Percentiles rank a stretch among this genome's conserved stretches.
Conservation (phyloP, 2,113 vertebrate genomes). For the Mirza zaza region DNA sequence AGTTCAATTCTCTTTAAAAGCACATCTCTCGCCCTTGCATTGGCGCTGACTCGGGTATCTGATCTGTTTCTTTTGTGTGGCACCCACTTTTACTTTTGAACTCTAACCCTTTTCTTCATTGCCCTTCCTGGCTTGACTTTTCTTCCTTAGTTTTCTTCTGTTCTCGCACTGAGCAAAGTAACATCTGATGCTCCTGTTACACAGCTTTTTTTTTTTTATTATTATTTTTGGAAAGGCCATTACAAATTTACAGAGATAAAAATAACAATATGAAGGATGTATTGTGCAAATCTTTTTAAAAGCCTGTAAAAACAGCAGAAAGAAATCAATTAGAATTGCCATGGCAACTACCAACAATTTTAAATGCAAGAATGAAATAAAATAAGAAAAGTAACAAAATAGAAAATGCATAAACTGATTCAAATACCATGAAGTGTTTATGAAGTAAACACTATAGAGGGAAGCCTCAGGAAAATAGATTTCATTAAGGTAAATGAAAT, state of each 20-base stretch:
- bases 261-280: conserved; percentile 78
- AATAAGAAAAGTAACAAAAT: conserved; percentile 77
- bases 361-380: conserved; percentile 77
- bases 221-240: conserved; percentile 57
- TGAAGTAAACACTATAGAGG: conserved; percentile 33
- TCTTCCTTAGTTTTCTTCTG: conserved; percentile 37
- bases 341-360: conserved; percentile 84
- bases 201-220: conserved; percentile 5
- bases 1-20: conserved; percentile 34
- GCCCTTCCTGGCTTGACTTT: conserved; percentile 7
- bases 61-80: conserved; percentile 35
- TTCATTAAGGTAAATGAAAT: conserved; percentile 44
- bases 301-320: conserved; percentile 80
- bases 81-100: conserved; percentile 39
- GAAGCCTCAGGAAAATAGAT: conserved; percentile 28
- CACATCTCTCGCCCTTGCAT: neutral
- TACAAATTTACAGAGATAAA: conserved; percentile 79
- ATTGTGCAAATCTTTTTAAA: conserved; percentile 81
- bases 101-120: neutral
- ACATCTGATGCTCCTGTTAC: conserved; percentile 51
- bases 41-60: neutral
- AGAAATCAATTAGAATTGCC: conserved; percentile 84
- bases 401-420: conserved; percentile 71
- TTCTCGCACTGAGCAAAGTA: conserved; percentile 40
- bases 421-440: conserved; percentile 63